phyloP scores from a whole-genome alignment of 2,797 vertebrate genomes.

The Diplodus puntazzo region DNA sequence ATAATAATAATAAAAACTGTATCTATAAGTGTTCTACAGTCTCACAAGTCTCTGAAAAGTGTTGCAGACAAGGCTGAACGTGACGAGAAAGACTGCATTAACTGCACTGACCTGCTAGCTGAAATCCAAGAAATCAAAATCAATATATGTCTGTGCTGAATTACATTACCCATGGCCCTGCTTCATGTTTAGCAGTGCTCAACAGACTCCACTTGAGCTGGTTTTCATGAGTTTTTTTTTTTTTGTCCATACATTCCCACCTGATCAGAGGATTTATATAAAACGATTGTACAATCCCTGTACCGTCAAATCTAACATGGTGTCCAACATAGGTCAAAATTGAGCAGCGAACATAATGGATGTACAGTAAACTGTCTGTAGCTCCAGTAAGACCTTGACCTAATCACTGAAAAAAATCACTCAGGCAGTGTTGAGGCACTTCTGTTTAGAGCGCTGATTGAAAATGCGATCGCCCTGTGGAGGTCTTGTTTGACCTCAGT shows the following conservation, averaged over 20 bases:
- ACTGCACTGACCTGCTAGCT: neutral
- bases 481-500: constrained; percentile 45
- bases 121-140: neutral
- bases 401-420: constrained; percentile 26
- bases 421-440: constrained; percentile 17
- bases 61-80: neutral
- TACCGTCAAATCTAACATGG: neutral
- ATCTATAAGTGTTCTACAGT: too few species aligned
- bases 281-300: neutral
- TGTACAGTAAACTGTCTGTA: constrained; percentile 11
- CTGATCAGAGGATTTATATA: constrained; percentile 6
- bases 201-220: neutral
- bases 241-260: neutral
- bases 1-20: too few species aligned
- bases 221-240: neutral
- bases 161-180: neutral
- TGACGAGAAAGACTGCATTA: neutral
- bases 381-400: constrained; percentile 6
- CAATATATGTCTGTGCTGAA: constrained; percentile 4
- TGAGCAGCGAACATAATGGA: constrained; percentile 20
- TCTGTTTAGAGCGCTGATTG: constrained; percentile 41
- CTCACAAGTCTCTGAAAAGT: too few species aligned
- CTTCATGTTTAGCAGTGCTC: neutral
- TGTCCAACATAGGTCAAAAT: constrained; percentile 13
- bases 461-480: constrained; percentile 34